Conservation (phyloP, 2,113 vertebrate genomes). For the Podilymbus podiceps region DNA sequence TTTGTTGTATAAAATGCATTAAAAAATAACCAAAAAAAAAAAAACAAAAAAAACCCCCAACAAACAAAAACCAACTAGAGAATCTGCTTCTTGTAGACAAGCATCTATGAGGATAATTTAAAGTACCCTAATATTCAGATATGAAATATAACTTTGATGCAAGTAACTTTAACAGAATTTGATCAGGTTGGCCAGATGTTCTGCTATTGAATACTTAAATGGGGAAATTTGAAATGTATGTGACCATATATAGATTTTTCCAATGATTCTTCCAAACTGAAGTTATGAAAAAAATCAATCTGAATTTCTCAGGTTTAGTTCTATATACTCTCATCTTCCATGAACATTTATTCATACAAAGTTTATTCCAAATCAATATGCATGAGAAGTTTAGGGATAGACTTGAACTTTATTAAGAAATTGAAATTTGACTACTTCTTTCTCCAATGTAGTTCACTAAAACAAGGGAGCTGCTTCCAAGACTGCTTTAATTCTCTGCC, state of each 20-base stretch:
- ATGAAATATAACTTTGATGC: neutral
- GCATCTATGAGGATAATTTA: neutral
- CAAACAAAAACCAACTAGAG: too few relatives aligned
- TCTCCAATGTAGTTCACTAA: neutral
- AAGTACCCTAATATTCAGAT: neutral
- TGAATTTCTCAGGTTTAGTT: neutral
- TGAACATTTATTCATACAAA: neutral
- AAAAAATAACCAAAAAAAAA: neutral
- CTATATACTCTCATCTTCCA: neutral
- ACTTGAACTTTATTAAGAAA: neutral
- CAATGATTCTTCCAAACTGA: neutral
- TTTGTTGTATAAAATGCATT: neutral
- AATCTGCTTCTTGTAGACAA: neutral
- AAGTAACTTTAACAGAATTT: neutral
- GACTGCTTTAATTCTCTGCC: neutral
- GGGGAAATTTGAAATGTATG: neutral
- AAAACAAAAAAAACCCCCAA: too few relatives aligned
- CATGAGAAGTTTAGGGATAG: neutral
- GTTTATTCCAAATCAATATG: neutral
- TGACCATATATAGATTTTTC: neutral
- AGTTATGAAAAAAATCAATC: neutral
- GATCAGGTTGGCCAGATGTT: neutral
- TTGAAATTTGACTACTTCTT: neutral
- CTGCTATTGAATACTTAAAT: neutral
- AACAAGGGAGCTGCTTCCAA: neutral